phyloP scores from a whole-genome alignment of 2,888 invertebrate species.

The Rugalucina vietnamica region DNA sequence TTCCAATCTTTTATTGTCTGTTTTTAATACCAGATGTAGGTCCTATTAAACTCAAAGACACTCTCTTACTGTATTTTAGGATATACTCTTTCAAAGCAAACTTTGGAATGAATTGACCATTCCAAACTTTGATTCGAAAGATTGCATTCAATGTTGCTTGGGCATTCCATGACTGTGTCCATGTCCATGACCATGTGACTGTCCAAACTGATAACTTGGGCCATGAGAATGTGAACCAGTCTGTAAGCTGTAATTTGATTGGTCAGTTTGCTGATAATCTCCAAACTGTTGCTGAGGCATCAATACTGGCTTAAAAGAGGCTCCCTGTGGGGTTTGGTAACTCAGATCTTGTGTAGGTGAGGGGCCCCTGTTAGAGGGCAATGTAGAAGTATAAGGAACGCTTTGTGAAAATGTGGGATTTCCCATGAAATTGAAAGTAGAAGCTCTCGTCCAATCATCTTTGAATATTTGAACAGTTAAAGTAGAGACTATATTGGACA shows the following conservation, averaged over 20 bases:
- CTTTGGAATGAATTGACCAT: no score
- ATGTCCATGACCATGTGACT: slow-evolving; percentile 13
- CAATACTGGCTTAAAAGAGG: slow-evolving; percentile 24
- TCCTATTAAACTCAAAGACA: no score
- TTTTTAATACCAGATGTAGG: no score
- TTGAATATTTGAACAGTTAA: slow-evolving; percentile 87
- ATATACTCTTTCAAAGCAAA: no score
- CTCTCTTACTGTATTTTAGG: no score
- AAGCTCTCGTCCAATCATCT: slow-evolving; percentile 84
- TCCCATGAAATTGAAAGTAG: slow-evolving; percentile 74
- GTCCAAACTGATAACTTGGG: slow-evolving; percentile 31
- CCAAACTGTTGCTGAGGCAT: slow-evolving; percentile 44
- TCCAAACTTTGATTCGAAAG: no score
- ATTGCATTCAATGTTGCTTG: background rate
- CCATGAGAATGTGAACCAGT: slow-evolving; percentile 27
- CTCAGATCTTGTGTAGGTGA: slow-evolving; percentile 65
- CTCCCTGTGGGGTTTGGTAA: slow-evolving; percentile 28
- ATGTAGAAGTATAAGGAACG: slow-evolving; percentile 35
- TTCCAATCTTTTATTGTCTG: no score
- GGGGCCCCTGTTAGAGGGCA: slow-evolving; percentile 54
- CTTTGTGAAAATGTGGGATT: slow-evolving; percentile 57
- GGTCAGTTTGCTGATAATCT: slow-evolving; percentile 15
- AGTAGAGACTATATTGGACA: slow-evolving; percentile 86
- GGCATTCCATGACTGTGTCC: slow-evolving; percentile 21
- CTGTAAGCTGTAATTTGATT: background rate